Conservation (phyloP, 2,888 invertebrate genomes). For the Strigamia transsilvanica region DNA sequence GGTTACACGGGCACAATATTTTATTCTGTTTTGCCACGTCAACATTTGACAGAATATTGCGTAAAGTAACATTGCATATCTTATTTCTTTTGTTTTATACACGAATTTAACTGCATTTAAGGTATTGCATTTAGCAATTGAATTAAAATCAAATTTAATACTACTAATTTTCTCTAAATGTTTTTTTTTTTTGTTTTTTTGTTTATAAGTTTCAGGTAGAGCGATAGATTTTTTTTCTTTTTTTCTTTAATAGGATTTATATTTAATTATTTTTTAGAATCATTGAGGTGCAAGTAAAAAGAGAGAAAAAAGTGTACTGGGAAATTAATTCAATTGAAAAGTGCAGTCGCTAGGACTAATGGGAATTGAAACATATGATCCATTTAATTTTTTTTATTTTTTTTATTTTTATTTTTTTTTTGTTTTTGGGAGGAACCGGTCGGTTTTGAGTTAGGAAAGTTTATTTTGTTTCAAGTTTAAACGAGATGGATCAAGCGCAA, state of each 20-base stretch:
- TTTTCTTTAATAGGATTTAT: not conserved
- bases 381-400: not conserved
- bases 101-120: too few relatives aligned
- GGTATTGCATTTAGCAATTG: too few relatives aligned
- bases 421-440: not conserved
- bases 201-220: too few relatives aligned
- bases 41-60: too few relatives aligned
- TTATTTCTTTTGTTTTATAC: too few relatives aligned
- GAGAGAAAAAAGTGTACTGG: slow-evolving; percentile 9
- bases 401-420: not conserved
- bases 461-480: not conserved
- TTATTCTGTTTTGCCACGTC: too few relatives aligned
- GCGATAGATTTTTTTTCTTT: too few relatives aligned
- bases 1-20: too few relatives aligned
- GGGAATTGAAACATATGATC: slow-evolving; percentile 49
- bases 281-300: not conserved
- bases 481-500: slow-evolving; percentile 7
- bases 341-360: slow-evolving; percentile 29
- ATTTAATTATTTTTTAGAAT: slow-evolving; percentile 14
- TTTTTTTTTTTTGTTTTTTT: too few relatives aligned
- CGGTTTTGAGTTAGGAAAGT: not conserved
- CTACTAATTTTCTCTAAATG: too few relatives aligned
- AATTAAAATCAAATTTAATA: too few relatives aligned
- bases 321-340: slow-evolving; percentile 45
- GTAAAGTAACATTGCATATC: too few relatives aligned